These are phyloP conservation scores for Lypha dubia DNA, from an alignment of 2,888 invertebrate genomes.

Conservation along the genomic window DNA sequence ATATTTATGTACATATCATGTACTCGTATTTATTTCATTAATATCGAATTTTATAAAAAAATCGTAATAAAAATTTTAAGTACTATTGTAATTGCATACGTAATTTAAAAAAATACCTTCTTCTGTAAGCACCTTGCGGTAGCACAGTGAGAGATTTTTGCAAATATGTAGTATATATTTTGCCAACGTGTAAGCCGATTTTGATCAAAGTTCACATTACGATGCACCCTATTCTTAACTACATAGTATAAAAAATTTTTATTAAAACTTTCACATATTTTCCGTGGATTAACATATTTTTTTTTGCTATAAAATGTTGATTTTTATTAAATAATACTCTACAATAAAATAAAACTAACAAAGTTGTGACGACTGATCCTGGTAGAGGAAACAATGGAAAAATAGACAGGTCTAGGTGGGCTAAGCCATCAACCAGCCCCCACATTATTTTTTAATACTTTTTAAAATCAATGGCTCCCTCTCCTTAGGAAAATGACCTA, in stretches of 20 bases:
- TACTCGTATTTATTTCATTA: background rate
- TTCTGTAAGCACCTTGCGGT: background rate
- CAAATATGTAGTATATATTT: background rate
- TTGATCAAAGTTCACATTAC: too few species aligned
- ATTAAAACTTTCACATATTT: background rate
- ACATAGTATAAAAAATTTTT: background rate
- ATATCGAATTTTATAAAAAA: background rate
- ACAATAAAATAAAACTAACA: too few species aligned
- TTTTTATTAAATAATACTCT: background rate
- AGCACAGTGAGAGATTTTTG: background rate
- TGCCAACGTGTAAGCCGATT: too few species aligned
- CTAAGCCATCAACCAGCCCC: too few species aligned
- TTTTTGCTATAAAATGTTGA: background rate
- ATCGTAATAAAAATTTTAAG: conserved; percentile 4
- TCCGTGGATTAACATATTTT: background rate
- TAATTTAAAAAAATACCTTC: background rate
- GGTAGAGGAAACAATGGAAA: too few species aligned
- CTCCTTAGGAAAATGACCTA: too few species aligned
- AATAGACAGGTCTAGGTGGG: too few species aligned
- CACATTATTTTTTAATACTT: too few species aligned
- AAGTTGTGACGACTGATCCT: too few species aligned
- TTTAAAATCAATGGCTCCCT: too few species aligned
- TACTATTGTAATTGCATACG: background rate
- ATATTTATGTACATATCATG: background rate
- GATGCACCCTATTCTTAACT: background rate